Evolutionary conservation across 1,140 invertebrate species (phyloP).

Genomic region (Drosophila insularis): DNA sequence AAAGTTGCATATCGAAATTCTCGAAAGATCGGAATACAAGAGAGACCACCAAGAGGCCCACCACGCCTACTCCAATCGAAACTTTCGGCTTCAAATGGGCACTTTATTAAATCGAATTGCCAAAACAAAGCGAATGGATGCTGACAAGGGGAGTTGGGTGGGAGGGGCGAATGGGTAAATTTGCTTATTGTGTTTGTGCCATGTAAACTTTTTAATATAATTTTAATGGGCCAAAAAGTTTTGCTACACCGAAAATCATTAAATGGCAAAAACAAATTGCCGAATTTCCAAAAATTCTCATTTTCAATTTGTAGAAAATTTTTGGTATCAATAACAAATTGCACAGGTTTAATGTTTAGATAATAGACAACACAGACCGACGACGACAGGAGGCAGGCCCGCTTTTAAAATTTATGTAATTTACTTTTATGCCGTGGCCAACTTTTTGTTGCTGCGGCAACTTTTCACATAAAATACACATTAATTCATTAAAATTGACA

Average conservation of each 20-base stretch:
- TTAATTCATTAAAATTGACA: constrained; percentile 81
- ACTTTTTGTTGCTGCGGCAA: constrained; percentile 42
- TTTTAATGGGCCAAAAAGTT: constrained; percentile 60
- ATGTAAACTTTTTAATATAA: constrained; percentile 71
- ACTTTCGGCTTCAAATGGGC: constrained; percentile 37
- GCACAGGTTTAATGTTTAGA: constrained; percentile 63
- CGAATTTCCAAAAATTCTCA: constrained; percentile 44
- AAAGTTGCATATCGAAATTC: constrained; percentile 26
- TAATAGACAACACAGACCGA: constrained; percentile 56
- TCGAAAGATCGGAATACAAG: not conserved
- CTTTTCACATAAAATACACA: constrained; percentile 79
- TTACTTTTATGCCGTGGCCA: constrained; percentile 56
- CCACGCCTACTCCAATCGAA: not conserved
- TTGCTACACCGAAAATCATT: constrained; percentile 47
- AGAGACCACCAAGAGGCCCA: no score
- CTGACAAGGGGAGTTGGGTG: not conserved
- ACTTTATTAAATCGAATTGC: constrained; percentile 54
- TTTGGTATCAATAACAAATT: constrained; percentile 66
- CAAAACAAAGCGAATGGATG: constrained; percentile 39
- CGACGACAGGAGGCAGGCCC: not conserved
- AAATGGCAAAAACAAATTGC: constrained; percentile 39
- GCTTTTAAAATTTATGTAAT: constrained; percentile 72
- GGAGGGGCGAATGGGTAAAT: constrained; percentile 16
- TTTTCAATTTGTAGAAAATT: constrained; percentile 70
- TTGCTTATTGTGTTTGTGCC: constrained; percentile 24